Evolutionary conservation across 1,140 invertebrate genomes (phyloP).

Genomic region (Leptinotarsa defecta): DNA sequence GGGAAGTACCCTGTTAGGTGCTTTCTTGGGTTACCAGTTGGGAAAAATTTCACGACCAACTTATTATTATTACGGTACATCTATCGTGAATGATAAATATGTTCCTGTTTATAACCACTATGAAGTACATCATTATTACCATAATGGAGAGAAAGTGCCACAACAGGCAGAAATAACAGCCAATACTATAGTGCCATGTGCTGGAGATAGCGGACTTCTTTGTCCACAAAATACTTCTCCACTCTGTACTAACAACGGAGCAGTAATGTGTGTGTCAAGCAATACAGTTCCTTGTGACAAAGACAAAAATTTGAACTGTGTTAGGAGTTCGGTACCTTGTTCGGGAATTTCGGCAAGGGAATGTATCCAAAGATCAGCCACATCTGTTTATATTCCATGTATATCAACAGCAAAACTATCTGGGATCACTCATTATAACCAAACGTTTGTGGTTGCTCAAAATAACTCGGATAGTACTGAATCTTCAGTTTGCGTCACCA

Average conservation of each 20-base stretch:
- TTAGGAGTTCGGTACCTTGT: constrained; percentile 36
- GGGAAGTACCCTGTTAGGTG: constrained; percentile 40
- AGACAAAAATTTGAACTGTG: constrained; percentile 35
- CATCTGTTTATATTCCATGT: constrained; percentile 34
- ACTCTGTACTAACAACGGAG: constrained; percentile 41
- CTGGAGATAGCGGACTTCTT: constrained; percentile 39
- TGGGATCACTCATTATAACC: constrained; percentile 40
- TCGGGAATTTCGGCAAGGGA: constrained; percentile 33
- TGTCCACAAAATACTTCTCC: constrained; percentile 40
- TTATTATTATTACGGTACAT: constrained; percentile 25
- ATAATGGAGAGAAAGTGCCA: constrained; percentile 38
- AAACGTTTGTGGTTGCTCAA: constrained; percentile 34
- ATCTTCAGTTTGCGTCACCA: not conserved
- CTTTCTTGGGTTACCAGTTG: constrained; percentile 42
- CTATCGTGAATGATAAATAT: constrained; percentile 28
- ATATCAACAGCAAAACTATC: constrained; percentile 38
- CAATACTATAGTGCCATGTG: constrained; percentile 38
- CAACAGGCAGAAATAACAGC: constrained; percentile 35
- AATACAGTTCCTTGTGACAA: constrained; percentile 39
- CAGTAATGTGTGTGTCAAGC: constrained; percentile 44
- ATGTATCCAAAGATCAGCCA: constrained; percentile 22
- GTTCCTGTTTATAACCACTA: constrained; percentile 43
- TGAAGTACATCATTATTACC: constrained; percentile 46
- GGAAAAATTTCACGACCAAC: constrained; percentile 40
- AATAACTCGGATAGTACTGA: not conserved